Evolutionary conservation across 2,797 vertebrate genomes (phyloP).

Genomic region (Prionace glauca): DNA sequence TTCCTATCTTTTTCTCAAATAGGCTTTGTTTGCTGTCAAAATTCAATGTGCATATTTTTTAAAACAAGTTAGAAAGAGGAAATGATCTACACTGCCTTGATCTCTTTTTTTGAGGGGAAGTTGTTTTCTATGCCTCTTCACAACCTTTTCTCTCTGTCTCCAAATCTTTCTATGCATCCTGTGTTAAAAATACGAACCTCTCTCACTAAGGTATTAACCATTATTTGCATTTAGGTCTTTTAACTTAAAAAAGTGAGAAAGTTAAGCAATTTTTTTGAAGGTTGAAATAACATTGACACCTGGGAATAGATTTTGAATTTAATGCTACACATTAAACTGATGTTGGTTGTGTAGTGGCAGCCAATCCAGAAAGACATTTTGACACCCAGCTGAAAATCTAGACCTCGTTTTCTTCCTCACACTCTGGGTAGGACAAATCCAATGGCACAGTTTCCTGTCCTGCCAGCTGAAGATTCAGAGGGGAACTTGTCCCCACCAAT

Average conservation of each 20-base stretch:
- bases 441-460: no score
- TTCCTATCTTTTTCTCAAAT: neutral
- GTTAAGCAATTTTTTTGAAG: neutral
- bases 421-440: no score
- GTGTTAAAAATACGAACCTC: neutral
- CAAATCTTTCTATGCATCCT: neutral
- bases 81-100: neutral
- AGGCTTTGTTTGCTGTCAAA: neutral
- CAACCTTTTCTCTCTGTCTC: neutral
- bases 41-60: neutral
- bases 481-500: no score
- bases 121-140: neutral
- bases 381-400: no score
- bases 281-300: no score
- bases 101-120: neutral
- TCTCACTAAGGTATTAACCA: neutral
- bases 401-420: no score
- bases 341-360: no score
- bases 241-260: neutral
- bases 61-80: neutral
- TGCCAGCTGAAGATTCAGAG: no score
- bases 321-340: no score
- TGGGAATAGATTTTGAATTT: no score
- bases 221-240: neutral
- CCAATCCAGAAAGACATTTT: no score